A percentile compares a stretch with the other conserved stretches of the same genome.
Conservation (phyloP, 2,797 vertebrate genomes). For the Falco berigora region DNA sequence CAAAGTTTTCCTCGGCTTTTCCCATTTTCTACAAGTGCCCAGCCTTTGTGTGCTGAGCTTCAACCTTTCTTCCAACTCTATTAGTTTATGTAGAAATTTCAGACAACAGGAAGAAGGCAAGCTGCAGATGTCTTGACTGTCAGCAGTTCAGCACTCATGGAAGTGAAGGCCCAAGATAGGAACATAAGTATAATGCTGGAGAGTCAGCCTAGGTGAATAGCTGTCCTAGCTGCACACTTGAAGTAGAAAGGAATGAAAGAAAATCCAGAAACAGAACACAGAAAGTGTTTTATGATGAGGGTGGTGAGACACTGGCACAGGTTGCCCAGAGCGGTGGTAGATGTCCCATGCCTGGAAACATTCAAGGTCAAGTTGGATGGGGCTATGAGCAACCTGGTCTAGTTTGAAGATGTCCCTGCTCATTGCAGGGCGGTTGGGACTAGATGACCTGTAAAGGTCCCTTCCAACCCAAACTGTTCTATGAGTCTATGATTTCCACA, state of each 20-base stretch:
- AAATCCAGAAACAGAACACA: background rate
- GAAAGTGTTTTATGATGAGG: fast-evolving
- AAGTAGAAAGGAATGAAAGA: background rate
- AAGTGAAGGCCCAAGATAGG: background rate
- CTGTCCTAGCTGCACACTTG: background rate
- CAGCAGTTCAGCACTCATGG: background rate
- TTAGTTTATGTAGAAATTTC: background rate
- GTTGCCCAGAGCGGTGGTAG: background rate
- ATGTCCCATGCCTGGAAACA: background rate
- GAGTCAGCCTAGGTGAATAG: background rate
- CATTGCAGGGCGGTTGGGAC: background rate
- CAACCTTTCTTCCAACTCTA: background rate
- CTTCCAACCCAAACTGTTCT: background rate
- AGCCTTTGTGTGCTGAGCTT: background rate
- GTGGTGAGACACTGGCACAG: background rate
- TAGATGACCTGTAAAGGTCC: background rate
- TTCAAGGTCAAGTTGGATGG: fast-evolving
- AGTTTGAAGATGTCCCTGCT: background rate
- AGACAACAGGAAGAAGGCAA: background rate
- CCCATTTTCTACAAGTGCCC: background rate
- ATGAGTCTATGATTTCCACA: background rate
- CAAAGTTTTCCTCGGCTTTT: constrained; percentile 36
- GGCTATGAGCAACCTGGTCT: background rate
- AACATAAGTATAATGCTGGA: background rate
- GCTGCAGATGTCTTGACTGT: background rate